phyloP scores from a whole-genome alignment of 2,797 vertebrate genomes.

The Lacerta agilis region DNA sequence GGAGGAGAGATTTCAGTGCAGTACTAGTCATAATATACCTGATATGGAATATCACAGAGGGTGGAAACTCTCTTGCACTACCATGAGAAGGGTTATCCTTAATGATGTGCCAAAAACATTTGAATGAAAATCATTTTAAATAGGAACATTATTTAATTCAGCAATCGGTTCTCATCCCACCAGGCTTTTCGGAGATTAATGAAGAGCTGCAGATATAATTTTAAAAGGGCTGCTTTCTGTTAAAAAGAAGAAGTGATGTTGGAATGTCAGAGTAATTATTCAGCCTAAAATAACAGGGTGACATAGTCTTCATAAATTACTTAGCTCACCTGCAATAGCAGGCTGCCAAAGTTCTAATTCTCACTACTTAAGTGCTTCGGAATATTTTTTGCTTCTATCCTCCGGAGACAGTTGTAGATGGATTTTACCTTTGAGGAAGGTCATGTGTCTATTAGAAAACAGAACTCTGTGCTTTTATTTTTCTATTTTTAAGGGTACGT shows the following conservation, averaged over 20 bases:
- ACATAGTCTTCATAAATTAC: conserved; percentile 32
- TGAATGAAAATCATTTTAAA: background rate
- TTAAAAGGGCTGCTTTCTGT: conserved; percentile 6
- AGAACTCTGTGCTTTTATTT: background rate
- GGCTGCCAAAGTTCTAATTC: background rate
- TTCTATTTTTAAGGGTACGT: background rate
- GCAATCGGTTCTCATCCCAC: background rate
- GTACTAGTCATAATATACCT: background rate
- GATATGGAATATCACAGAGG: background rate
- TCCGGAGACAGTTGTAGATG: background rate
- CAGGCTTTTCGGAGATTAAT: background rate
- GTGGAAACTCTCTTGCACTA: background rate
- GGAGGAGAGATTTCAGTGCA: too few relatives aligned
- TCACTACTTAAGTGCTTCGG: background rate
- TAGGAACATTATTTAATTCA: background rate
- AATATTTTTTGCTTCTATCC: background rate
- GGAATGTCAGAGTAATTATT: conserved; percentile 19
- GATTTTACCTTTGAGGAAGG: conserved; percentile 7
- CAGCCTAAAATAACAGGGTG: conserved; percentile 29
- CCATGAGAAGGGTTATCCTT: background rate
- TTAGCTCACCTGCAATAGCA: background rate
- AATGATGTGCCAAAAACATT: background rate
- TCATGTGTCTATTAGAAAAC: background rate
- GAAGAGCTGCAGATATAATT: background rate
- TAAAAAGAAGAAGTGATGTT: background rate